A percentile compares a stretch with the other conserved stretches of the same genome.
Conservation (phyloP, 2,113 vertebrate genomes). For the Plestiodon gilberti region DNA sequence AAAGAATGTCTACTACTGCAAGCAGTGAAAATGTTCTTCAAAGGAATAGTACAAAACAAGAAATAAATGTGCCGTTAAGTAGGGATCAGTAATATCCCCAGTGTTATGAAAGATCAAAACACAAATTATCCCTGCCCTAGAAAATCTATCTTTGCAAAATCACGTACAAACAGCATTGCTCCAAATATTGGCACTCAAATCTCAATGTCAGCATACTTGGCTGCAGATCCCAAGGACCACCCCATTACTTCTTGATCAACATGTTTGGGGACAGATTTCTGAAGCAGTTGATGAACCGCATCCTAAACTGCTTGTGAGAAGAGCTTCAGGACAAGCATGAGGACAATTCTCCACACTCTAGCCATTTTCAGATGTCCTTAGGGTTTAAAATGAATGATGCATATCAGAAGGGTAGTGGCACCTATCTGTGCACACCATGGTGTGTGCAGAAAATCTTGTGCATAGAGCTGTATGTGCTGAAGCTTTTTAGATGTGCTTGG, state of each 20-base stretch:
- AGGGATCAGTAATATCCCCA: background rate
- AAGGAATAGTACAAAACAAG: slow-evolving; percentile 8
- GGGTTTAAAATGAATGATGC: background rate
- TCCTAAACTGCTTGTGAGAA: background rate
- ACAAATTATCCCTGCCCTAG: background rate
- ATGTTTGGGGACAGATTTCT: background rate
- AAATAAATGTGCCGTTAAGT: slow-evolving; percentile 28
- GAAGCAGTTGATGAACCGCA: background rate
- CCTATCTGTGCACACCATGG: too few species aligned
- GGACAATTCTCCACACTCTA: too few species aligned
- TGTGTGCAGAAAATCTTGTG: background rate
- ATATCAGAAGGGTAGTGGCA: background rate
- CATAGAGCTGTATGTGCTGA: background rate
- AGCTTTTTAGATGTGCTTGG: background rate
- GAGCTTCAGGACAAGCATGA: background rate
- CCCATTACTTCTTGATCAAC: background rate
- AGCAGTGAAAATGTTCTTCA: background rate
- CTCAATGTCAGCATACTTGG: background rate
- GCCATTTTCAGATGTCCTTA: background rate
- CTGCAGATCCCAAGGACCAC: background rate
- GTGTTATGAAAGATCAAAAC: slow-evolving; percentile 5
- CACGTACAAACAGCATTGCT: background rate
- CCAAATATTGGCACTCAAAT: background rate
- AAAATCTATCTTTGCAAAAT: background rate
- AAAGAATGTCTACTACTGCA: background rate